Percentiles rank a stretch among this genome's conserved stretches.
These are phyloP conservation scores for Pan troglodytes DNA, from an alignment of 2,113 vertebrate genomes.

Conservation along the genomic window DNA sequence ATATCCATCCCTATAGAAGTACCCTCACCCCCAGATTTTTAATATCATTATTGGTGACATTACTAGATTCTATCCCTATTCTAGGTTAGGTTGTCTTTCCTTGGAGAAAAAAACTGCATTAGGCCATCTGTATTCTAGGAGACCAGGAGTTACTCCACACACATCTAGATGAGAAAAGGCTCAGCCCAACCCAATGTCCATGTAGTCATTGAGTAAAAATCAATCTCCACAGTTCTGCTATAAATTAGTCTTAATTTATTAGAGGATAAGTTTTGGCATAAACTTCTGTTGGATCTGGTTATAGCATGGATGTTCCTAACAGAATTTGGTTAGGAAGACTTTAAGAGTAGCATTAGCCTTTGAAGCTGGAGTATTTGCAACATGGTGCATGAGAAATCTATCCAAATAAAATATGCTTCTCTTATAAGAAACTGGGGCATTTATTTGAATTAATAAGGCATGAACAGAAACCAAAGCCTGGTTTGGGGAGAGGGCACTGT, in stretches of 20 bases:
- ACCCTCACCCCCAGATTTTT: background rate
- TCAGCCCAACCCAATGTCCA: background rate
- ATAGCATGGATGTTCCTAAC: background rate
- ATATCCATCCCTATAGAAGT: accelerated
- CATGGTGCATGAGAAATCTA: background rate
- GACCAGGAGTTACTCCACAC: background rate
- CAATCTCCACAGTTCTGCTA: background rate
- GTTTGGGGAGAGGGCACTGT: background rate
- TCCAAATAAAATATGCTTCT: background rate
- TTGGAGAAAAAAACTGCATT: background rate
- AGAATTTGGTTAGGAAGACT: background rate
- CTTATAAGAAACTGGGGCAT: background rate
- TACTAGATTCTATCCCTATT: background rate
- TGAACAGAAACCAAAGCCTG: background rate
- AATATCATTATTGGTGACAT: background rate
- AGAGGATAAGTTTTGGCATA: background rate
- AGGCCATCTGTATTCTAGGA: background rate
- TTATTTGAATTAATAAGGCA: background rate
- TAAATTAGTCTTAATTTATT: background rate
- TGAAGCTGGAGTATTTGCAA: background rate
- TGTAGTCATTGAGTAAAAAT: background rate
- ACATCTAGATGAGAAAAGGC: accelerated
- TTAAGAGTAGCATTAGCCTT: background rate
- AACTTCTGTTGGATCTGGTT: background rate
- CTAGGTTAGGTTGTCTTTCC: background rate